Base-by-base conservation (phyloP, 1,140 invertebrate species). In the Macrocentrus cingulum region DNA sequence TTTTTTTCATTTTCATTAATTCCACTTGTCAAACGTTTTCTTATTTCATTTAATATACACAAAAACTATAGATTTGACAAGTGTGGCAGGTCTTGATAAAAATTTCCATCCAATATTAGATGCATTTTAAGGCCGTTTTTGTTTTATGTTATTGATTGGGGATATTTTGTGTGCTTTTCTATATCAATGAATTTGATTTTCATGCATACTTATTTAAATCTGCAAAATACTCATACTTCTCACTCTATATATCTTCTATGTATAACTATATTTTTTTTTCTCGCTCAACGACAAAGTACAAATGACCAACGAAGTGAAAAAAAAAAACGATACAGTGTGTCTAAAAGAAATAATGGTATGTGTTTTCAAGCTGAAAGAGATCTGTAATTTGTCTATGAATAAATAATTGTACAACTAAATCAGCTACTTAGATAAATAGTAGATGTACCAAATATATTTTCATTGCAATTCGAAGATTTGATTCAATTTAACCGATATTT, bases 91-190 rank as follows among this genome's bases (percentile, higher is more conserved):
- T n/a, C 13, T 39, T 39, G 36, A n/a, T 39, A 4, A n/a, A 39
- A 8, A 39, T 5, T 39, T 39, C 15, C n/a, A n/a, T n/a, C n/a
- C n/a, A n/a, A n/a, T n/a, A n/a, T 39, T n/a, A 39, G 15, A 39
- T 39, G 36, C 13, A 4, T 39, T 39, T 39, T 39, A 39, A 39
- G 36, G 36, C 36, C 36, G 13, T 39, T 39, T 34, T 39, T 39
- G 36, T 39, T 39, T 39, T 15, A 13, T 39, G 15, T 39, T 39
- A n/a, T 39, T n/a, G 8, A 39, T 13, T 39, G 36, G 15, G 36
- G 36, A 39, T 39, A n/a, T 39, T 39, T 15, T 39, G 25, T 39
- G 8, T 39, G 36, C 13, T 39, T 11, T 15, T n/a, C 11, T n/a
- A 7, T 7, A 6, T 39, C 13, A 15, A 39, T n/a, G 13, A 39